Conservation (phyloP, 92 coral and sea anemone species). For the Umimayanthus chanpuru region DNA sequence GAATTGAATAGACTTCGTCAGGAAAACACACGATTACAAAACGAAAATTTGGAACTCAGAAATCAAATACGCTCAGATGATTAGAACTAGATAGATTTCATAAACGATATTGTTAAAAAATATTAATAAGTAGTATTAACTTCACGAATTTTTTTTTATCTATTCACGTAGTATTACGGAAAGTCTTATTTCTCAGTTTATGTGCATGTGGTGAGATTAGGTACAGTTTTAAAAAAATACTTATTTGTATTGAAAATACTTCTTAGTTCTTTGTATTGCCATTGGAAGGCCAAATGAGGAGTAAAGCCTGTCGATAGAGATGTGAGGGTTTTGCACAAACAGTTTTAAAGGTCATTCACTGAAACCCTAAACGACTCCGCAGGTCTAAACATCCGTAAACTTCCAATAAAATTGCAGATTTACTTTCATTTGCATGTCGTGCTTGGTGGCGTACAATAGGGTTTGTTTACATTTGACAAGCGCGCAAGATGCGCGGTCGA, state of each 20-base stretch:
- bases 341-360: slow-evolving; percentile 9
- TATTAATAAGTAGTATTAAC: neutral
- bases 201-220: neutral
- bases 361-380: slow-evolving; percentile 10
- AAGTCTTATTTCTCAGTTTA: neutral
- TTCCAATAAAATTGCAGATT: slow-evolving; percentile 41
- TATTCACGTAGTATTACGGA: neutral
- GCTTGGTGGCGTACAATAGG: neutral
- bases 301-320: neutral
- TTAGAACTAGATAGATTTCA: neutral
- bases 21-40: slow-evolving; percentile 73
- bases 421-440: neutral
- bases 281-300: neutral
- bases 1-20: slow-evolving; percentile 73
- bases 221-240: too few relatives aligned
- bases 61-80: neutral
- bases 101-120: neutral
- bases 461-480: slow-evolving; percentile 35
- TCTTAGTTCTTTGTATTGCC: too few relatives aligned
- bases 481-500: slow-evolving; percentile 2
- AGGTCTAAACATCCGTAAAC: neutral
- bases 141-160: neutral
- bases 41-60: slow-evolving; percentile 62
- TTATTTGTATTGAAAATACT: too few relatives aligned
- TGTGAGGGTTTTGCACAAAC: neutral